Evolutionary conservation across 2,888 invertebrate species (phyloP).

Genomic region (Pomacea canaliculata): DNA sequence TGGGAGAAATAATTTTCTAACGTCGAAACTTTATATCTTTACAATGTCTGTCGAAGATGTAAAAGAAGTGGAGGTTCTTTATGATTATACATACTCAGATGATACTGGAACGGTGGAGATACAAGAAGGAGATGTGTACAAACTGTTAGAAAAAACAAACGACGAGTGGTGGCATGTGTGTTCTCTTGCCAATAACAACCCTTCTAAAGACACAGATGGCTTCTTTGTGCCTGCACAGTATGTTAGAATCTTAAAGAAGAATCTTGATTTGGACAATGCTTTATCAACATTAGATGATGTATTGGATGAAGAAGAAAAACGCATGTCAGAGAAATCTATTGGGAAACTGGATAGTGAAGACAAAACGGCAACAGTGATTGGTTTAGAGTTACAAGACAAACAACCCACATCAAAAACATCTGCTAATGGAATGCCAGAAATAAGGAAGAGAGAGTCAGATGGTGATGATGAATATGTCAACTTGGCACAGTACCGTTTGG

Average conservation of each 20-base stretch:
- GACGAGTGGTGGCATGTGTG: constrained; percentile 56
- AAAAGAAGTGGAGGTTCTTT: constrained; percentile 46
- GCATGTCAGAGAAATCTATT: background rate
- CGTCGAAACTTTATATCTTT: no score
- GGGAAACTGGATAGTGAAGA: no score
- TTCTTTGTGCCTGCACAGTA: constrained; percentile 62
- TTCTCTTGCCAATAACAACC: background rate
- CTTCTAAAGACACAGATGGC: constrained; percentile 36
- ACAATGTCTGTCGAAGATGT: constrained; percentile 1
- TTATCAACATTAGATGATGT: constrained; percentile 23
- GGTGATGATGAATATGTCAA: constrained; percentile 52
- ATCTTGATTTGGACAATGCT: constrained; percentile 17
- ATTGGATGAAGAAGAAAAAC: constrained; percentile 16
- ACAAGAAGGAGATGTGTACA: constrained; percentile 47
- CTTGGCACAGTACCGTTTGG: constrained; percentile 45
- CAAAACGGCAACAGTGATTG: no score
- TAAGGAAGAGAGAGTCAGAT: background rate
- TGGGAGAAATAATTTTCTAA: no score
- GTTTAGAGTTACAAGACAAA: no score
- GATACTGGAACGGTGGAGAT: constrained; percentile 45
- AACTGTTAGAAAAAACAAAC: constrained; percentile 38
- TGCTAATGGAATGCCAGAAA: constrained; percentile 5
- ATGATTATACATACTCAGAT: constrained; percentile 53
- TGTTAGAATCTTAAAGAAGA: constrained; percentile 43
- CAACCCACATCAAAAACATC: no score